A percentile compares a stretch with the other conserved stretches of the same genome.
Evolutionary conservation across 2,113 vertebrate species (phyloP).

Genomic region (Coptodon bakossiorum): DNA sequence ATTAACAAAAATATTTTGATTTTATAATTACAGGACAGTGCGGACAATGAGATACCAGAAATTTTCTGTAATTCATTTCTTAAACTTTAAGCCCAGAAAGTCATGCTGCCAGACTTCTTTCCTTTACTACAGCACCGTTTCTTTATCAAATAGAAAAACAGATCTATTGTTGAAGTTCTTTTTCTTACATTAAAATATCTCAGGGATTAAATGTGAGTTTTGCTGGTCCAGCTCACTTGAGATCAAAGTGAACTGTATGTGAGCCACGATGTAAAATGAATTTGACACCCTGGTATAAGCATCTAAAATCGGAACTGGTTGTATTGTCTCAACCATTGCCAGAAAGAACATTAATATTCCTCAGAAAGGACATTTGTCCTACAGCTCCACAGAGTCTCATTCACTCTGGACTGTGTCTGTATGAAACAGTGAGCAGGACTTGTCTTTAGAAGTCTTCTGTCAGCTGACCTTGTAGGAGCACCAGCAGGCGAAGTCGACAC

Average conservation of each 20-base stretch:
- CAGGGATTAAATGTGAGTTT: not conserved
- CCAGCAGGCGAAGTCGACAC: conserved; percentile 96
- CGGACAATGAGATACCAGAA: not conserved
- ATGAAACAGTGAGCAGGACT: not conserved
- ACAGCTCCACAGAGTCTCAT: not conserved
- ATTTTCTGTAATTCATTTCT: not conserved
- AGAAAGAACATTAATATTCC: not conserved
- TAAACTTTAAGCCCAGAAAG: not conserved
- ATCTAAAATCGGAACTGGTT: not conserved
- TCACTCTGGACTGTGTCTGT: not conserved
- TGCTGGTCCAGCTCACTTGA: not conserved
- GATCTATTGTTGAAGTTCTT: not conserved
- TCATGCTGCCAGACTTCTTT: not conserved
- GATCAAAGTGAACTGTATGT: not conserved
- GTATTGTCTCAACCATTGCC: not conserved
- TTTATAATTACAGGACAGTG: not conserved
- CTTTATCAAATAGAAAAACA: not conserved
- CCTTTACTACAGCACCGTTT: not conserved
- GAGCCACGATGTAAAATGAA: not conserved
- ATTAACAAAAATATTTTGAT: not conserved
- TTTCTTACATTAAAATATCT: not conserved
- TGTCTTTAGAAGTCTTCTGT: not conserved
- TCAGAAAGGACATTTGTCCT: not conserved
- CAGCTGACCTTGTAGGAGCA: conserved; percentile 90
- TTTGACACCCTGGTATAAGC: not conserved